Evolutionary conservation across 2,797 vertebrate genomes (phyloP), one percentile per base, ranked within the genome.

Genomic region (Gallinago nigripennis): DNA sequence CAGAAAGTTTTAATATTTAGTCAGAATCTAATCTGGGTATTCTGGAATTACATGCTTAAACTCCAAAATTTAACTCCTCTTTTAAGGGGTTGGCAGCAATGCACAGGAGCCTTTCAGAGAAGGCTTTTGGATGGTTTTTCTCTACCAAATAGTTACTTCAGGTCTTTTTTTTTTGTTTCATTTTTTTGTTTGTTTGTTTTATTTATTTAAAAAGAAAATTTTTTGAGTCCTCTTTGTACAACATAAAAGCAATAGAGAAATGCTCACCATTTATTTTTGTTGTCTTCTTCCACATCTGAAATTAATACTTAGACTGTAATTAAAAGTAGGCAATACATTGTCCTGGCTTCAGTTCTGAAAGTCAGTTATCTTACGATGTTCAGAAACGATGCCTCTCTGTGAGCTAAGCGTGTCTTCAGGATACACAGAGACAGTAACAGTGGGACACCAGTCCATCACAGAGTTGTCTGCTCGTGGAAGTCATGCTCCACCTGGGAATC

Each of bases 401-500:
- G 46, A 77, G 46, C 69, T 37, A 39, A 45, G n/a, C 2, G 1
- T 24, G 11, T 11, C 61, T 66, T 35, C 58, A 43, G 57, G 8
- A 61, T 41, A 43, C 11, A 54, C 54, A 45, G 12, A 60, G 68
- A 4, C 39, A n/a, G n/a, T 2, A 76, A 37, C 0, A 4, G 60
- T 2, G 58, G 72, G 30, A 88, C 21, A 69, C 12, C 73, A 82
- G 41, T 11, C 53, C 58, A 39, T 19, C 0, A 3, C 51, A 68
- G 65, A 58, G 30, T 28, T 53, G 0, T 14, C 76, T 82, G 58
- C 69, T 92, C 2, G 4, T 27, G 19, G 30, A 87, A 66, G 19
- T 51, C 72, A 54, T 75, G 87, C 63, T 94, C 50, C 54, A 86
- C 43, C 77, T 88, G 50, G 24, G n/a, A 90, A 75, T 68, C 57